These are phyloP conservation scores for Pteropus alecto DNA, from an alignment of 2,113 vertebrate species.

Conservation along the genomic window DNA sequence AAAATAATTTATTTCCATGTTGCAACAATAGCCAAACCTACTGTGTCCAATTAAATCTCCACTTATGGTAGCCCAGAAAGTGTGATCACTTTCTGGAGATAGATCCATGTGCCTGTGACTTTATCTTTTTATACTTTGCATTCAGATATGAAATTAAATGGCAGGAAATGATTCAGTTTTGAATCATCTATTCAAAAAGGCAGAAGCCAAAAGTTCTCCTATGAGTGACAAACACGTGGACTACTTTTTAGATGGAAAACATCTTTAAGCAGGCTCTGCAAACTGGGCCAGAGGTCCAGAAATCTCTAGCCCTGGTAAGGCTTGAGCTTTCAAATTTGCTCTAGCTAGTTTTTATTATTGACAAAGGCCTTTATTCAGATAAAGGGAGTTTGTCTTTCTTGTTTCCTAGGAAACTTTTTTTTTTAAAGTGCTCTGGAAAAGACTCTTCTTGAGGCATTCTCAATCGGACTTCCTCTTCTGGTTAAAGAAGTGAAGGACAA, in stretches of 20 bases:
- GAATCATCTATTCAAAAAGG: conserved; percentile 78
- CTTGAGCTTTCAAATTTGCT: conserved; percentile 46
- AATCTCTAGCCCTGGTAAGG: conserved; percentile 43
- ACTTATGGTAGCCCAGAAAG: conserved; percentile 54
- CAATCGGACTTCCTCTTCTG: conserved; percentile 68
- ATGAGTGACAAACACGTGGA: conserved; percentile 72
- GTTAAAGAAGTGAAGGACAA: conserved; percentile 62
- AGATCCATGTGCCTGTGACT: conserved; percentile 70
- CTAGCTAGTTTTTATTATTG: conserved; percentile 59
- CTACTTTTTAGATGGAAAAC: conserved; percentile 67
- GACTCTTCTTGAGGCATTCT: conserved; percentile 64
- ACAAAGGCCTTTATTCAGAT: conserved; percentile 65
- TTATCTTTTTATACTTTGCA: conserved; percentile 76
- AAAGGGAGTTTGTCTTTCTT: conserved; percentile 71
- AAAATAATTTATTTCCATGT: conserved; percentile 65
- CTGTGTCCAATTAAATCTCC: conserved; percentile 66
- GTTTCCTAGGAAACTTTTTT: conserved; percentile 50
- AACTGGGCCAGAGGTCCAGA: conserved; percentile 63
- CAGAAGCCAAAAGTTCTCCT: conserved; percentile 76
- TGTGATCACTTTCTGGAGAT: conserved; percentile 73
- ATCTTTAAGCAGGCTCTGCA: conserved; percentile 65
- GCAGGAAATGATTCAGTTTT: conserved; percentile 82
- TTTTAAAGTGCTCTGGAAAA: conserved; percentile 63
- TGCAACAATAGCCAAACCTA: conserved; percentile 60
- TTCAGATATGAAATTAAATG: conserved; percentile 82